A percentile compares a stretch with the other conserved stretches of the same genome.
Conservation (phyloP, 2,888 invertebrate species). For the Hirtodrosophila confusa region DNA sequence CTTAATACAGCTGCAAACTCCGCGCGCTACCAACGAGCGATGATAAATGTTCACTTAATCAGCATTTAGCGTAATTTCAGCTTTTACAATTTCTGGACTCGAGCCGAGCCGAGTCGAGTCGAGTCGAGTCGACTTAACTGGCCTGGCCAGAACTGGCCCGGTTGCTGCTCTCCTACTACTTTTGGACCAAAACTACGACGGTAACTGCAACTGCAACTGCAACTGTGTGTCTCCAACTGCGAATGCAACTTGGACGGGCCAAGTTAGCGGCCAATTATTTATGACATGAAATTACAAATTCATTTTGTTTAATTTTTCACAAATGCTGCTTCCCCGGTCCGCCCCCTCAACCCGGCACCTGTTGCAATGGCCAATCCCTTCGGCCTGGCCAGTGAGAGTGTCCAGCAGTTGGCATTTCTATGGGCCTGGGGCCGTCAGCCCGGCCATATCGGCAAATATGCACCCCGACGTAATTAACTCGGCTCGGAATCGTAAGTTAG, state of each 20-base stretch:
- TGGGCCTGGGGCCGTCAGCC: constrained; percentile 57
- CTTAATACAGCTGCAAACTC: constrained; percentile 67
- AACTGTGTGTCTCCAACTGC: constrained; percentile 38
- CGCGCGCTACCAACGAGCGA: constrained; percentile 65
- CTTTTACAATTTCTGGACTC: constrained; percentile 76
- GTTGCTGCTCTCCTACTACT: constrained; percentile 34
- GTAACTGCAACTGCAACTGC: constrained; percentile 31
- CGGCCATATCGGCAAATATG: constrained; percentile 77
- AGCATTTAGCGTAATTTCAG: constrained; percentile 84
- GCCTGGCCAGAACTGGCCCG: constrained; percentile 14
- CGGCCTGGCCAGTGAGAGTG: constrained; percentile 53
- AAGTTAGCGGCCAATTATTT: constrained; percentile 83
- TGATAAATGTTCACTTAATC: constrained; percentile 84
- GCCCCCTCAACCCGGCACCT: constrained; percentile 49
- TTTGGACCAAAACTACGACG: constrained; percentile 39
- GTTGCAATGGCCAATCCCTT: constrained; percentile 41
- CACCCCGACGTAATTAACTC: constrained; percentile 80
- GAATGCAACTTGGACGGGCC: constrained; percentile 34
- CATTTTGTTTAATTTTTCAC: constrained; percentile 83
- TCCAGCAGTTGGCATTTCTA: constrained; percentile 66
- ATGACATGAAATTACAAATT: constrained; percentile 84
- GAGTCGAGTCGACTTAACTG: constrained; percentile 16
- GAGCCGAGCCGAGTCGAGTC: constrained; percentile 4
- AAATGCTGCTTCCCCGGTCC: constrained; percentile 48
- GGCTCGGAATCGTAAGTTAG: constrained; percentile 80